Base-by-base conservation (phyloP, 2,888 invertebrate species). In the Epinotia ramella region DNA sequence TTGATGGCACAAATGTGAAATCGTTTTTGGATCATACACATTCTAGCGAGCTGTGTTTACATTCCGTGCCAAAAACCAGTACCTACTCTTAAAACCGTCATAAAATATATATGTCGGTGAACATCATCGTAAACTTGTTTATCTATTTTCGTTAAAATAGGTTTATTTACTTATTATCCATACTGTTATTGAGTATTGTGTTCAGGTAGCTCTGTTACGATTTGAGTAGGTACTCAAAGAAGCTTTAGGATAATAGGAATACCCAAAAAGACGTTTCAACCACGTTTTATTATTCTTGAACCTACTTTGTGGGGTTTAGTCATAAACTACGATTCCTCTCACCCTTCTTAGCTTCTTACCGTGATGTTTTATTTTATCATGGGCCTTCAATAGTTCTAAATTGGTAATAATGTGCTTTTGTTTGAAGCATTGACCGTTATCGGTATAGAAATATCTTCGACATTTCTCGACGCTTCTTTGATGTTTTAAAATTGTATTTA, bases 71-170 rank as follows among this genome's bases (percentile, higher is more conserved):
- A 49, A 49, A 40, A 49, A 49, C 16, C 16, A 1, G 49, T 49
- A 49, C 1, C 1, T 53, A 53, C 53, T 53, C 53, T 16, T 49
- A 49, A 5, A 16, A 49, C 49, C 16, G 49, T 5, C 49, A 49
- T 49, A 49, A 49, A 53, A 53, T 53, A 53, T 53, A n/a, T 53
- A n/a, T 53, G 53, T 53, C 7, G 53, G 53, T 53, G 53, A 53
- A 53, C 53, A 53, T 53, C 53, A 53, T 53, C 53, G 53, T 53
- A 53, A 53, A 53, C 53, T n/a, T 53, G 53, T 13, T 53, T 53
- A 53, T 53, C 53, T 53, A 53, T 53, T 53, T 53, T 53, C 7
- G 6, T 53, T 53, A 53, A 53, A n/a, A 7, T 49, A 49, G 5
- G n/a, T 7, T n/a, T 53, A 53, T n/a, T n/a, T 6, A 53, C 1